phyloP scores from a whole-genome alignment of 2,113 vertebrate genomes.

The Mobula hypostoma region DNA sequence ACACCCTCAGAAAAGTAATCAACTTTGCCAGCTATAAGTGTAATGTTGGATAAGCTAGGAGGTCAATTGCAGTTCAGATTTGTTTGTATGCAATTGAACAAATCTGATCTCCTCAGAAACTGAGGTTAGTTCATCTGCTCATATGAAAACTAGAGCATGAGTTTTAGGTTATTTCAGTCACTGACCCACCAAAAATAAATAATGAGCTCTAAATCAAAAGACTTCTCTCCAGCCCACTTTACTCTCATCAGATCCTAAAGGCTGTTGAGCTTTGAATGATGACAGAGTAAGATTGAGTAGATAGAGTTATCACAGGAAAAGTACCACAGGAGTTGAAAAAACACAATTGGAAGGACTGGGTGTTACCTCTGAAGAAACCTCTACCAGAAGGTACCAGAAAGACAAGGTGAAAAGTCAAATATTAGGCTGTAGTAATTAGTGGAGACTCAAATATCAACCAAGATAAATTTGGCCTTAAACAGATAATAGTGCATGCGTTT shows the following conservation, averaged over 20 bases:
- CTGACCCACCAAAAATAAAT: neutral
- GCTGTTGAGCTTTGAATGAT: neutral
- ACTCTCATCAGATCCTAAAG: neutral
- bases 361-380: neutral
- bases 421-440: neutral
- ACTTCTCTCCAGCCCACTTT: neutral
- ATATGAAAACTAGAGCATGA: neutral
- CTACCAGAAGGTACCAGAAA: neutral
- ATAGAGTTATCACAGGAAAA: neutral
- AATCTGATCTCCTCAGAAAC: neutral
- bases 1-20: neutral
- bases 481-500: neutral
- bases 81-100: conserved; percentile 6
- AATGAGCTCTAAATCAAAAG: neutral
- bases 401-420: neutral
- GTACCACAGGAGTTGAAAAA: neutral
- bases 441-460: neutral
- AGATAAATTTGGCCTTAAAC: neutral
- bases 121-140: neutral
- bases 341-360: neutral
- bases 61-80: conserved; percentile 28
- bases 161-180: neutral
- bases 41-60: neutral
- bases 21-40: neutral
- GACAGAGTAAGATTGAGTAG: neutral